Conservation (phyloP, 2,113 vertebrate genomes). For the Nycticorax nycticorax region DNA sequence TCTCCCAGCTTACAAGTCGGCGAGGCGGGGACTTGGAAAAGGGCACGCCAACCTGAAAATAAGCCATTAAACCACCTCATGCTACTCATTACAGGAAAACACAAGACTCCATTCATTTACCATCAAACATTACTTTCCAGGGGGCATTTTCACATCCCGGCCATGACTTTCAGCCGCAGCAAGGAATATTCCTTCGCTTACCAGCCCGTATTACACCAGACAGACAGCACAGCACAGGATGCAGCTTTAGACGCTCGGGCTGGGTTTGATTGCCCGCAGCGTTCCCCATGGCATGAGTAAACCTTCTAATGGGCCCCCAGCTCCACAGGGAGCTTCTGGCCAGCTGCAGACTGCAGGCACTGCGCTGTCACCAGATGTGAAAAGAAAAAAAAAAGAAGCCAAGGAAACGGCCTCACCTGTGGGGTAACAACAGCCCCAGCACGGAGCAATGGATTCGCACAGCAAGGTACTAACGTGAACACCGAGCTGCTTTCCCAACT, state of each 20-base stretch:
- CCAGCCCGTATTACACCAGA: neutral
- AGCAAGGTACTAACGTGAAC: rapidly evolving
- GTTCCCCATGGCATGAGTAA: neutral
- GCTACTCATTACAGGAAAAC: neutral
- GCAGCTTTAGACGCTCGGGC: too few relatives aligned
- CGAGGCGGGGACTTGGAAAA: neutral
- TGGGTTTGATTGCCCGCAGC: neutral
- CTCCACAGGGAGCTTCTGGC: neutral
- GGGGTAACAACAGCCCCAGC: neutral
- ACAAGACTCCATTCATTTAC: neutral
- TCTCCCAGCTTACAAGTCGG: neutral
- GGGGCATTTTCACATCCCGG: neutral
- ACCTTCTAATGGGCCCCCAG: too few relatives aligned
- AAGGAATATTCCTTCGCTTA: neutral
- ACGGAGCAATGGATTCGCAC: neutral
- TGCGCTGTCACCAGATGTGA: too few relatives aligned
- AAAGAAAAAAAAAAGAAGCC: neutral
- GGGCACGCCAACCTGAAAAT: neutral
- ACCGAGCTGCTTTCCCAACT: neutral
- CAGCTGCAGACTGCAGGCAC: neutral
- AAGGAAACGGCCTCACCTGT: neutral
- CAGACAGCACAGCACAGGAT: too few relatives aligned
- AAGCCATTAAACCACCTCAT: neutral
- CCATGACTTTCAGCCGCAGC: neutral
- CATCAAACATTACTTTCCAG: neutral